Base-by-base conservation (phyloP, 2,888 invertebrate species). In the Achlya flavicornis region DNA sequence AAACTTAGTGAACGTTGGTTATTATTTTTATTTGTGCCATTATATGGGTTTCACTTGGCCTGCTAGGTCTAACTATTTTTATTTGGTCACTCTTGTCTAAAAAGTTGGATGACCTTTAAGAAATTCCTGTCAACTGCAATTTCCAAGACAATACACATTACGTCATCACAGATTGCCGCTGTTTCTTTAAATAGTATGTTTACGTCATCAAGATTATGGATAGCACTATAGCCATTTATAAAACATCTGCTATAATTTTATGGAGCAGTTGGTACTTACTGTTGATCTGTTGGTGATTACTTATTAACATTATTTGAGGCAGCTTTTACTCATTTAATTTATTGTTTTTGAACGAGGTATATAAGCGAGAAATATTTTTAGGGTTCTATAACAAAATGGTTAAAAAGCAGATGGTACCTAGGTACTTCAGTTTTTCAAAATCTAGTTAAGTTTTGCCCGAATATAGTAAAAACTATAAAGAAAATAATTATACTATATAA, bases 1-100 rank as follows among this genome's bases (percentile, higher is more conserved):
- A 74, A 72, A 71, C 66, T 41, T 58, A 57, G 72, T 64, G 6
- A 53, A 53, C 57, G 62, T 62, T 71, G 67, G 62, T 58, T 60
- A 38, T 61, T 3, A 2, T 58, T 46, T 32, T 59, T 4, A 62
- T 60, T 61, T 57, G 1, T 38, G 10, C 38, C 10, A 38, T 38
- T 38, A 38, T 38, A 10, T 38, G 7, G 7, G 8, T 38, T 38
- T 38, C 3, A 12, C 3, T 41, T 41, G 0, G 12, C 41, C 3
- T 41, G 12, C 4, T 19, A 38, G 35, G 35, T 60, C 11, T 7
- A 60, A 35, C 43, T 53, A 6, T 57, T 38, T 10, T 12, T 32
- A 11, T 57, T 57, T 16, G 57, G 3, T 38, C 10, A 38, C 0
- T 8, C 38, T 38, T 10, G 38, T 10, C 3, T 10, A 38, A 46